Percentiles rank a stretch among this genome's conserved stretches.
phyloP scores from a whole-genome alignment of 2,113 vertebrate genomes.

The Noturus placidus region DNA sequence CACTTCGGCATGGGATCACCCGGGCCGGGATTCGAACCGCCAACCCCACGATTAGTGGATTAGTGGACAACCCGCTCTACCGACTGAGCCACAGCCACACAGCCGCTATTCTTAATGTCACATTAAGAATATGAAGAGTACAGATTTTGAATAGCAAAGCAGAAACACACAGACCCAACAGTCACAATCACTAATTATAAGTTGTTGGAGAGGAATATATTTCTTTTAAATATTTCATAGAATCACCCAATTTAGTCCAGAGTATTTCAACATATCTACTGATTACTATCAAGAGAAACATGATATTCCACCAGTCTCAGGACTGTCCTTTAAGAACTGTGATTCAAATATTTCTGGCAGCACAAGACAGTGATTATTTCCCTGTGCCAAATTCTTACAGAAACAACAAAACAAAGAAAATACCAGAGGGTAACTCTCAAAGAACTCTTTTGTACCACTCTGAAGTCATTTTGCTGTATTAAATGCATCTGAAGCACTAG shows the following conservation, averaged over 20 bases:
- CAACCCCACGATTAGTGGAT: no score
- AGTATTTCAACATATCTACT: not conserved
- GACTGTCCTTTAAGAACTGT: not conserved
- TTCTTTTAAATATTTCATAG: slow-evolving; percentile 11
- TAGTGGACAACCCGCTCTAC: no score
- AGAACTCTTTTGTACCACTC: not conserved
- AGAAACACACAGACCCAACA: not conserved
- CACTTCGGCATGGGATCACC: no score
- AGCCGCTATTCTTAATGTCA: no score
- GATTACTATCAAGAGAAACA: not conserved
- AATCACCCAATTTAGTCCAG: not conserved
- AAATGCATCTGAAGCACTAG: not conserved
- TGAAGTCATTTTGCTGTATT: not conserved
- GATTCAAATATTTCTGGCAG: not conserved
- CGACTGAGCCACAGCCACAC: no score
- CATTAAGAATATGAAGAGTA: not conserved
- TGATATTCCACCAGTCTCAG: not conserved
- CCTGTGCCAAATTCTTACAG: not conserved
- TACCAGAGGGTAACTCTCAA: not conserved
- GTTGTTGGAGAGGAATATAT: not conserved
- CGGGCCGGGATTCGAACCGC: no score
- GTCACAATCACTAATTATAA: not conserved
- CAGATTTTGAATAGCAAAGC: not conserved
- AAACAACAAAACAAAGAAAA: not conserved
- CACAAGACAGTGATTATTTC: not conserved